Evolutionary conservation across 2,797 vertebrate genomes (phyloP).

Genomic region (Crenichthys baileyi): DNA sequence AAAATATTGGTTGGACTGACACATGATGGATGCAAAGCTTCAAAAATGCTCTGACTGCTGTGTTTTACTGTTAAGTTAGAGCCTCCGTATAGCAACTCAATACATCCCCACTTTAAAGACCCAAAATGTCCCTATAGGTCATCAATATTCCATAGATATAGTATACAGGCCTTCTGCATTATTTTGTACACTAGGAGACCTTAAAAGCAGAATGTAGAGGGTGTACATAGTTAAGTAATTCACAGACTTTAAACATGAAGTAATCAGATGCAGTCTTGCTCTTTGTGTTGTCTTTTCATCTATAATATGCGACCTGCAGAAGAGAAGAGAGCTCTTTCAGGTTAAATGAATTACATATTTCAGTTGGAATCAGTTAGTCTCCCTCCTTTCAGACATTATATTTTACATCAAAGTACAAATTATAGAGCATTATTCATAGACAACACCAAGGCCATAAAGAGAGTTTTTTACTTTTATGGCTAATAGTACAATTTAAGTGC

Average conservation of each 20-base stretch:
- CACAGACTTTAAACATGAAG: slow-evolving; percentile 28
- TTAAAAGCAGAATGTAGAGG: slow-evolving; percentile 16
- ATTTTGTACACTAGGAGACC: slow-evolving; percentile 25
- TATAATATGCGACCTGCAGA: slow-evolving; percentile 34
- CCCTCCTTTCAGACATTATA: slow-evolving; percentile 12
- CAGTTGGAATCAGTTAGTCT: slow-evolving; percentile 3
- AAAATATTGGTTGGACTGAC: too few species aligned
- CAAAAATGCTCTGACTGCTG: background rate
- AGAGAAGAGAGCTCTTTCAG: slow-evolving; percentile 29
- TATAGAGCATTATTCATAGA: slow-evolving; percentile 13
- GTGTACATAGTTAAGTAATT: slow-evolving; percentile 40
- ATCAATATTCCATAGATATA: slow-evolving; percentile 16
- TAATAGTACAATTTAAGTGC: slow-evolving; percentile 2
- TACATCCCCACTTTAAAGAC: background rate
- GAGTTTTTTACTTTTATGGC: background rate
- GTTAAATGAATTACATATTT: slow-evolving; percentile 15
- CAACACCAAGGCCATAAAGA: slow-evolving; percentile 10
- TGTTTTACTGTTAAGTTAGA: background rate
- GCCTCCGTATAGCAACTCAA: background rate
- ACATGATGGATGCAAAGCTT: background rate
- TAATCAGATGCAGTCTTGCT: slow-evolving; percentile 17
- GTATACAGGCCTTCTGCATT: slow-evolving; percentile 21
- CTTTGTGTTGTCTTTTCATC: slow-evolving; percentile 14
- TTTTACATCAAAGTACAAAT: slow-evolving; percentile 31
- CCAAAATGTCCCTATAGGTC: background rate